A percentile compares a stretch with the other conserved stretches of the same genome.
phyloP scores from a whole-genome alignment of 2,888 invertebrate genomes.

The Lycia hirtaria region DNA sequence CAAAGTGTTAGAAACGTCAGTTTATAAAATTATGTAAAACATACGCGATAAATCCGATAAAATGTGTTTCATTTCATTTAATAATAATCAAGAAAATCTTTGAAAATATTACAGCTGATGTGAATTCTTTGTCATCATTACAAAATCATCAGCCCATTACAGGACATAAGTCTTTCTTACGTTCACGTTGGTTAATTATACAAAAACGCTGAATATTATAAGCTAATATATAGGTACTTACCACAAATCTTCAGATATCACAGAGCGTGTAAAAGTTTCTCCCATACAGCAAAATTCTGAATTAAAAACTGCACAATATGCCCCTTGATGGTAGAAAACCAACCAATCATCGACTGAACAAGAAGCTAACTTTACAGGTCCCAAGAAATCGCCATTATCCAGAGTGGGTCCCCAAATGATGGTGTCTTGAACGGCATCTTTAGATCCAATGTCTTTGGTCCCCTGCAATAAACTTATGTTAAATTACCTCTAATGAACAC shows the following conservation, averaged over 20 bases:
- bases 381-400: constrained; percentile 7
- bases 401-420: constrained; percentile 29
- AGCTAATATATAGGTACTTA: no score
- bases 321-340: constrained; percentile 7
- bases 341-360: constrained; percentile 9
- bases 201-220: no score
- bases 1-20: no score
- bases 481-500: constrained; percentile 12
- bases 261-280: constrained; percentile 5
- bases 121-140: no score
- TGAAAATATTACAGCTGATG: no score
- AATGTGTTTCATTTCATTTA: no score
- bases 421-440: constrained; percentile 17
- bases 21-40: no score
- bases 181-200: no score
- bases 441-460: constrained; percentile 2
- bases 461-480: constrained; percentile 13
- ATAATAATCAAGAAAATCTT: no score
- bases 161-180: no score
- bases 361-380: neutral
- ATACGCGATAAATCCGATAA: no score
- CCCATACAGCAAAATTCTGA: constrained; percentile 3
- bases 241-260: constrained; percentile 9
- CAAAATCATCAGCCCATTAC: no score
- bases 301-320: constrained; percentile 3